Percentiles rank a stretch among this genome's conserved stretches.
Evolutionary conservation across 1,140 invertebrate genomes (phyloP).

Genomic region (Grapholita molesta): DNA sequence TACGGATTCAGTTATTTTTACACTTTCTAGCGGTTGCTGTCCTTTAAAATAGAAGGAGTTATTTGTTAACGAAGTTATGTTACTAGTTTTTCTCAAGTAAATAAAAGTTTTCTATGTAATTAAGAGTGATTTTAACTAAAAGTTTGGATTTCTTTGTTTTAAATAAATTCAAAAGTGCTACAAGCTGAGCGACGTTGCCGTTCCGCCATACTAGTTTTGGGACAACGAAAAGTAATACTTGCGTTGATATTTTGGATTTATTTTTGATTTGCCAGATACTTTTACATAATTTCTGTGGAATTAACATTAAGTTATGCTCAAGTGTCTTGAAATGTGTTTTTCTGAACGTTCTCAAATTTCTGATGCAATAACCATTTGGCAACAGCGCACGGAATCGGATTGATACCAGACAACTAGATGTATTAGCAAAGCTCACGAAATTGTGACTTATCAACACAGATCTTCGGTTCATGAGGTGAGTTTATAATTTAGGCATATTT

Average conservation of each 20-base stretch:
- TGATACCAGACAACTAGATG: conserved; percentile 57
- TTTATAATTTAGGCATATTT: conserved; percentile 23
- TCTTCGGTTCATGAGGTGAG: conserved; percentile 64
- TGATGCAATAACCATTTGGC: conserved; percentile 74
- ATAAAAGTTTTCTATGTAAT: not conserved
- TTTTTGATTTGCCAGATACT: conserved; percentile 7
- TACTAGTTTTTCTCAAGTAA: not conserved
- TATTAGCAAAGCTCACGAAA: conserved; percentile 51
- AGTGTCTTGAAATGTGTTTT: conserved; percentile 67
- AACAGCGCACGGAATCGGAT: conserved; percentile 63
- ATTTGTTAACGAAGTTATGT: not conserved
- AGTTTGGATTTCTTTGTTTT: not conserved
- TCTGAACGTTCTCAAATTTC: conserved; percentile 64
- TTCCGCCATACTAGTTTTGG: conserved; percentile 38
- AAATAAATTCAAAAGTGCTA: conserved; percentile 20
- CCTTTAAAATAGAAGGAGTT: not conserved
- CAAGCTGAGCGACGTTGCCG: conserved; percentile 65
- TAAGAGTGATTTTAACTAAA: not conserved
- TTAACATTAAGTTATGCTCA: conserved; percentile 49
- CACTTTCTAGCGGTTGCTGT: conserved; percentile 26
- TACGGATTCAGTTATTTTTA: conserved; percentile 38
- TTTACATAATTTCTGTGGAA: conserved; percentile 25
- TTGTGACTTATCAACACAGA: conserved; percentile 35
- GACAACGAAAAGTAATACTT: conserved; percentile 16
- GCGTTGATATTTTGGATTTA: not conserved